These are phyloP conservation scores for Notothenia rossii DNA, from an alignment of 2,113 vertebrate genomes.

Conservation along the genomic window DNA sequence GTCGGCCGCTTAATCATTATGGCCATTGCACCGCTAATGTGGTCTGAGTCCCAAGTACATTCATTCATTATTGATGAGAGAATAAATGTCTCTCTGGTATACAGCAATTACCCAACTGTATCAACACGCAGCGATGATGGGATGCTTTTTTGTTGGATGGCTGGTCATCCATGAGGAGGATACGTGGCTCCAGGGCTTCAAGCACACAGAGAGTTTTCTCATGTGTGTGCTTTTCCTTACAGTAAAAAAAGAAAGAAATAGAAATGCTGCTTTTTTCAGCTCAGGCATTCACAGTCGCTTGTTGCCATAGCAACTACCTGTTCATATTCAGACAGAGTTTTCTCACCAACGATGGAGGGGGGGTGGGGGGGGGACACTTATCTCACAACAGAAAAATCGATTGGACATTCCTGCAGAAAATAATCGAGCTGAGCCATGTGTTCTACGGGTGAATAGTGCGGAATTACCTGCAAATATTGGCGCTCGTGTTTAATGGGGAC, in stretches of 20 bases:
- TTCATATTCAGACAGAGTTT: conserved; percentile 84
- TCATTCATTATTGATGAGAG: conserved; percentile 71
- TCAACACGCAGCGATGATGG: conserved; percentile 22
- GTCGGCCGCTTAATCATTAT: conserved; percentile 60
- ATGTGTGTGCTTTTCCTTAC: conserved; percentile 46
- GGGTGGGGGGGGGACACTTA: conserved; percentile 12
- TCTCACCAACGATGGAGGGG: conserved; percentile 53
- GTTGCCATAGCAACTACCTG: conserved; percentile 84
- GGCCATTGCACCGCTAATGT: conserved; percentile 65
- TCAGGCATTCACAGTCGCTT: conserved; percentile 73
- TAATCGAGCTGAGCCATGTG: conserved; percentile 12
- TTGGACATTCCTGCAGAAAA: conserved; percentile 79
- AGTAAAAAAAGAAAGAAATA: conserved; percentile 30
- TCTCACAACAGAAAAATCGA: conserved; percentile 72
- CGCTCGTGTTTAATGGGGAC: background rate
- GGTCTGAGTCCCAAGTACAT: conserved; percentile 51
- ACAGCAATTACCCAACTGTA: conserved; percentile 43
- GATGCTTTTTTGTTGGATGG: conserved; percentile 36
- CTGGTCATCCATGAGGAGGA: conserved; percentile 13
- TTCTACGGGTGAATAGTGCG: background rate
- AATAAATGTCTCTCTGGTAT: conserved; percentile 57
- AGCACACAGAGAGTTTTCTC: conserved; percentile 20
- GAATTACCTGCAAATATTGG: background rate
- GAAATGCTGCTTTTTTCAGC: conserved; percentile 11
- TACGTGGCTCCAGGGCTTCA: conserved; percentile 24